phyloP scores from a whole-genome alignment of 2,888 invertebrate genomes.

The Caradrina clavipalpis region DNA sequence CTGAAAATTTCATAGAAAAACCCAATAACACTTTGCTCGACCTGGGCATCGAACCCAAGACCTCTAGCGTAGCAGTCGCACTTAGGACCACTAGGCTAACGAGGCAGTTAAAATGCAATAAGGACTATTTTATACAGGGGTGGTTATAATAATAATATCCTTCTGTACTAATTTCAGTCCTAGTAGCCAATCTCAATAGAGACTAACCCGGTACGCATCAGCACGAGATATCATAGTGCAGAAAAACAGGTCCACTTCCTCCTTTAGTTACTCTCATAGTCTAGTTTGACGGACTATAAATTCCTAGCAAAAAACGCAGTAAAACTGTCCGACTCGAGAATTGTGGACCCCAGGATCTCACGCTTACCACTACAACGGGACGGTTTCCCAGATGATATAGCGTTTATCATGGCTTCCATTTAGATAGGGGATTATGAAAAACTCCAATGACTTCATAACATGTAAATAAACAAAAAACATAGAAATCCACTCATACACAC shows the following conservation, averaged over 20 bases:
- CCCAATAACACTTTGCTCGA: too few relatives aligned
- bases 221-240: background rate
- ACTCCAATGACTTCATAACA: conserved; percentile 21
- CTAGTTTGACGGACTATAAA: too few relatives aligned
- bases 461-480: conserved; percentile 24
- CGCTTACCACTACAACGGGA: too few relatives aligned
- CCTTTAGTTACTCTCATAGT: background rate
- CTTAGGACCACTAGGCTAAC: too few relatives aligned
- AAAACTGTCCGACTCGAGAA: too few relatives aligned
- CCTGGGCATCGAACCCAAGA: too few relatives aligned
- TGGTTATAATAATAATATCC: background rate
- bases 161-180: background rate
- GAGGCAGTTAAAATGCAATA: too few relatives aligned
- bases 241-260: background rate
- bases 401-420: background rate
- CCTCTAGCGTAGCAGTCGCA: too few relatives aligned
- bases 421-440: background rate
- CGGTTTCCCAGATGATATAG: too few relatives aligned
- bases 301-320: too few relatives aligned
- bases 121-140: background rate
- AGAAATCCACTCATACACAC: conserved; percentile 40
- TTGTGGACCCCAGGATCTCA: too few relatives aligned
- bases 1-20: too few relatives aligned
- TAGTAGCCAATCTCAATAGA: background rate
- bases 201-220: background rate